Evolutionary conservation across 2,113 vertebrate species (phyloP).

Genomic region (Myiagra hebetior): DNA sequence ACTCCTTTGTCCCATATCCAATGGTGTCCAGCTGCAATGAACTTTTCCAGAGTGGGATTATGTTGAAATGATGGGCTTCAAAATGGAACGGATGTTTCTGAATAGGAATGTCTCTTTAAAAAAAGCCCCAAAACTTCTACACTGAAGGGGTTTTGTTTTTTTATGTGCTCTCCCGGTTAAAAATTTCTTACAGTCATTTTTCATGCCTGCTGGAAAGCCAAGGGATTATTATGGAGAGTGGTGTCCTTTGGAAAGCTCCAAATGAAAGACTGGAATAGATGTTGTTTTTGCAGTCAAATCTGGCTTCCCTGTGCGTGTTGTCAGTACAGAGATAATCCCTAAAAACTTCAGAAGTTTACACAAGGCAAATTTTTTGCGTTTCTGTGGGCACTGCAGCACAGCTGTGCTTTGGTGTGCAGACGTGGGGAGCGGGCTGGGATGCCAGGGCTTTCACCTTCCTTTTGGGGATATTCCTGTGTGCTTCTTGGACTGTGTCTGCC

Average conservation of each 20-base stretch:
- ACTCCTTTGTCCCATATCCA: not conserved
- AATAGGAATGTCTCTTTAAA: not conserved
- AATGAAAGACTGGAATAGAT: not conserved
- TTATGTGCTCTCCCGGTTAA: not conserved
- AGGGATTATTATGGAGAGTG: not conserved
- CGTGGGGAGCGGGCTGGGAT: not conserved
- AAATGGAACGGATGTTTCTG: not conserved
- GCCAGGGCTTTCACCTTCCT: not conserved
- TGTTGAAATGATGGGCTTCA: not conserved
- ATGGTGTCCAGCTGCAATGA: not conserved
- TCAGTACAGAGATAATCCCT: slow-evolving; percentile 7
- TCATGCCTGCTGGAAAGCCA: not conserved
- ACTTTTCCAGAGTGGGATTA: not conserved
- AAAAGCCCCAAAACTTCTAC: not conserved
- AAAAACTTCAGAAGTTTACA: slow-evolving; percentile 9
- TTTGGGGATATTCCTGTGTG: not conserved
- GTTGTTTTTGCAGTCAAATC: slow-evolving; percentile 1
- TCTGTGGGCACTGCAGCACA: not conserved
- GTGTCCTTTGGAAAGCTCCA: not conserved
- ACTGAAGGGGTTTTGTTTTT: not conserved
- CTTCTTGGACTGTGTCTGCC: not conserved
- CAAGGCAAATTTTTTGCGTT: not conserved
- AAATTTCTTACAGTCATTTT: not conserved
- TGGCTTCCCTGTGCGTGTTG: not conserved
- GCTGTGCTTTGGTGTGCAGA: not conserved